A percentile compares a stretch with the other conserved stretches of the same genome.
These are phyloP conservation scores for Anadara kagoshimensis DNA, from an alignment of 1,140 invertebrate genomes.

Conservation along the genomic window DNA sequence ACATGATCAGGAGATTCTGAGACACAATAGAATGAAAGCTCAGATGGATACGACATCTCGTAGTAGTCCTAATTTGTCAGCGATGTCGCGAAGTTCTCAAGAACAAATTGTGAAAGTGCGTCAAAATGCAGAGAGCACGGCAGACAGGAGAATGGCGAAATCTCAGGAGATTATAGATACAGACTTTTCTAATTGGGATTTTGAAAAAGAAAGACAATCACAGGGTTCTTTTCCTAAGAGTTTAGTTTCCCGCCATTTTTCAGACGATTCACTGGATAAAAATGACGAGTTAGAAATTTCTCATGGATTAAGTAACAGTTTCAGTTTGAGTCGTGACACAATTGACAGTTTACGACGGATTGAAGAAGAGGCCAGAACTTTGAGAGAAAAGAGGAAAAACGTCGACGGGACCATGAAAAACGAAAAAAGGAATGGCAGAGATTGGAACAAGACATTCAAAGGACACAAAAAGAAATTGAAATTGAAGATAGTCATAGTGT, in stretches of 20 bases:
- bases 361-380: constrained; percentile 57
- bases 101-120: constrained; percentile 4
- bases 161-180: constrained; percentile 51
- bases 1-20: constrained; percentile 61
- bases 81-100: constrained; percentile 24
- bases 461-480: constrained; percentile 80
- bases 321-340: constrained; percentile 53
- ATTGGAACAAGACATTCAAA: constrained; percentile 79
- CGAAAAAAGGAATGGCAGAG: constrained; percentile 77
- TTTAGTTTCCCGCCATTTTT: constrained; percentile 45
- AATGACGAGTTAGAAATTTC: constrained; percentile 67
- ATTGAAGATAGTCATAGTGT: constrained; percentile 76
- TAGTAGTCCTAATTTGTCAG: constrained; percentile 50
- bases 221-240: constrained; percentile 38
- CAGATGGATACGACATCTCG: constrained; percentile 44
- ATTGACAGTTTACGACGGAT: constrained; percentile 58
- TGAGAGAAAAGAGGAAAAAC: constrained; percentile 60
- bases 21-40: constrained; percentile 36
- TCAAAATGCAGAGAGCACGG: constrained; percentile 28
- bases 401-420: constrained; percentile 70
- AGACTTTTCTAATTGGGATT: constrained; percentile 47
- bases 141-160: constrained; percentile 46
- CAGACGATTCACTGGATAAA: constrained; percentile 62
- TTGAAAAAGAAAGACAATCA: constrained; percentile 41
- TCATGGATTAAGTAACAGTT: constrained; percentile 48